A percentile compares a stretch with the other conserved stretches of the same genome.
Evolutionary conservation across 1,140 invertebrate species (phyloP).

Genomic region (Zaprionus capensis): DNA sequence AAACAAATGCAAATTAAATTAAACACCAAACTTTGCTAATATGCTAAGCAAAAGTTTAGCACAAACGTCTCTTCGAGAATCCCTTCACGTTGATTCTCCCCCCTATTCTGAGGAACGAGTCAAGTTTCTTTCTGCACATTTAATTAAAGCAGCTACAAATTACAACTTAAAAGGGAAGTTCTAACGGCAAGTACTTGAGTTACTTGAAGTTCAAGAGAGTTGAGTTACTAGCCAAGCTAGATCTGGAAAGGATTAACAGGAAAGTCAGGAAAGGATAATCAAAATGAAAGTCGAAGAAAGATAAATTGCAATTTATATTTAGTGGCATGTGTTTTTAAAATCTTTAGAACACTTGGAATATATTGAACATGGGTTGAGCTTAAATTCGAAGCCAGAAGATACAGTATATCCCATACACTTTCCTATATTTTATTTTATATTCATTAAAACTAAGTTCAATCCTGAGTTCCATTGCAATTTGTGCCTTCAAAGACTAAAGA

Average conservation of each 20-base stretch:
- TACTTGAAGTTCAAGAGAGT: not conserved
- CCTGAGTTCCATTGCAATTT: not conserved
- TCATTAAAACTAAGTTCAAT: not conserved
- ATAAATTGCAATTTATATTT: not conserved
- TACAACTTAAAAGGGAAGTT: slow-evolving; percentile 40
- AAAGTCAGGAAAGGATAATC: no score
- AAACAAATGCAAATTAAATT: slow-evolving; percentile 73
- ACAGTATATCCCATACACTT: not conserved
- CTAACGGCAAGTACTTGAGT: slow-evolving; percentile 3
- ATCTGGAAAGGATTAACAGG: not conserved
- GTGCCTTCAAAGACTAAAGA: not conserved
- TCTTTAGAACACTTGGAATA: no score
- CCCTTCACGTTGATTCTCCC: not conserved
- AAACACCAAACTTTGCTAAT: slow-evolving; percentile 77
- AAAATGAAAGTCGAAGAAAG: not conserved
- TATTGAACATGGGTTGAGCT: not conserved
- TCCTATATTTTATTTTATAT: not conserved
- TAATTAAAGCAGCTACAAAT: slow-evolving; percentile 70
- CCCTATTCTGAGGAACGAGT: not conserved
- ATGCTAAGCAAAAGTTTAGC: slow-evolving; percentile 65
- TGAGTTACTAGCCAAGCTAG: not conserved
- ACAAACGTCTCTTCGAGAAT: not conserved
- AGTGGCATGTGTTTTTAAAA: not conserved
- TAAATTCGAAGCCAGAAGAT: not conserved
- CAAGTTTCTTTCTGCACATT: slow-evolving; percentile 49